Evolutionary conservation across 2,797 vertebrate species (phyloP), one percentile per base, ranked within the genome.

Genomic region (Cercopithecus diana): DNA sequence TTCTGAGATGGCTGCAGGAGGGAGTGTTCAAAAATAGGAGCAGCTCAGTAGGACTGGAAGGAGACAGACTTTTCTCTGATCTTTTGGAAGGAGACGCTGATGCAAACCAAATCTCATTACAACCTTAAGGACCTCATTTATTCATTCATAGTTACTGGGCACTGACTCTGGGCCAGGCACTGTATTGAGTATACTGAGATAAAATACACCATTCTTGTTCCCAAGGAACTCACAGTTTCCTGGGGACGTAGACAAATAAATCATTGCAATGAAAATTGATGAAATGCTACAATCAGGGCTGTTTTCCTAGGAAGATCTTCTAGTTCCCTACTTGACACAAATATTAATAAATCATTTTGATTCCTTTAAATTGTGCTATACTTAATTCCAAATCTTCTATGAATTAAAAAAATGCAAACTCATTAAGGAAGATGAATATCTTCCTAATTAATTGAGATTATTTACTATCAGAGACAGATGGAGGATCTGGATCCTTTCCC

Each of bases 381-480:
- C 15, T 93, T 92, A 95, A 79, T 83, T 94, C 41, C 36, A 95
- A 91, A 73, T 86, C 41, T 95, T 83, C 73, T 75, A 20, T 6
- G 58, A 15, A 83, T 95, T 95, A 87, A 96, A 92, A 87, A 87
- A 57, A 90, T 58, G 9, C n/a, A 87, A 76, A 61, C 26, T 52
- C 83, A 76, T 83, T 80, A 93, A 84, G 43, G 24, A 84, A 90
- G 43, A 64, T 82, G 57, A 48, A 48, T 88, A 28, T 22, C 26
- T 97, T 84, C 22, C 72, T 94, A 88, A 86, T 97, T 93, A 61
- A 95, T 88, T 84, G n/a, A 91, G 64, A 72, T 94, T 92, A 92
- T 95, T 90, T 95, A 50, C 85, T 95, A 45, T 39, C 76, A 81
- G 72, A 90, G 67, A 90, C 52, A 80, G 57, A 86, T 85, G 45